Conservation (phyloP, 2,888 invertebrate genomes). For the Andrena chrysosceles region DNA sequence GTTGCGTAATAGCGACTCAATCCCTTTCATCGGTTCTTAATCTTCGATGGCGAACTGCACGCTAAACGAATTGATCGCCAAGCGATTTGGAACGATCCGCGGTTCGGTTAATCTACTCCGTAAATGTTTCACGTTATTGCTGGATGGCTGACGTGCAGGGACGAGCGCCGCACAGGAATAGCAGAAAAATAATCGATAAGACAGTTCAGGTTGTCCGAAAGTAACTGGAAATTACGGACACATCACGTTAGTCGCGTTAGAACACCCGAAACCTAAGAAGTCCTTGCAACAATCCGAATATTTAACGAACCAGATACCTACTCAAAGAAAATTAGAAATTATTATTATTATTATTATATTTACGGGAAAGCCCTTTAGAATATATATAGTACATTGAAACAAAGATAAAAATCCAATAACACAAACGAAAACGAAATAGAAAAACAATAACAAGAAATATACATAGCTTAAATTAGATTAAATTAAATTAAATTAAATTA, state of each 20-base stretch:
- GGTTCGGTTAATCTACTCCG: slow-evolving; percentile 7
- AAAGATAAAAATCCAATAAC: no score
- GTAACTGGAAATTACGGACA: slow-evolving; percentile 18
- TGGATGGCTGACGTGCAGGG: slow-evolving; percentile 23
- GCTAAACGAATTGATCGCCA: slow-evolving; percentile 8
- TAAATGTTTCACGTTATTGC: slow-evolving; percentile 43
- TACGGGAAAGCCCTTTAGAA: no score
- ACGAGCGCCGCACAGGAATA: slow-evolving; percentile 35
- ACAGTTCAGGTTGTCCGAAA: slow-evolving; percentile 9
- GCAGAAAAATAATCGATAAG: slow-evolving; percentile 48
- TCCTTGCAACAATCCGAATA: neutral
- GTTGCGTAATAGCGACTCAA: slow-evolving; percentile 1
- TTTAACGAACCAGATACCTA: neutral
- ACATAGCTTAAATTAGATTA: no score
- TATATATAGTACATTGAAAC: no score
- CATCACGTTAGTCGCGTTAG: neutral
- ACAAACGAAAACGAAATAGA: no score
- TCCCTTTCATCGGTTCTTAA: slow-evolving; percentile 6
- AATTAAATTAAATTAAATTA: no score
- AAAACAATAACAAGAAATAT: no score
- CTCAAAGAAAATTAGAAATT: neutral
- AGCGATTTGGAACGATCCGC: slow-evolving; percentile 30
- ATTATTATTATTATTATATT: no score
- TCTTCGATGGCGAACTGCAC: neutral
- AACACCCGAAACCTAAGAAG: neutral